Conservation (phyloP, 2,113 vertebrate species). For the Serilophus lunatus region DNA sequence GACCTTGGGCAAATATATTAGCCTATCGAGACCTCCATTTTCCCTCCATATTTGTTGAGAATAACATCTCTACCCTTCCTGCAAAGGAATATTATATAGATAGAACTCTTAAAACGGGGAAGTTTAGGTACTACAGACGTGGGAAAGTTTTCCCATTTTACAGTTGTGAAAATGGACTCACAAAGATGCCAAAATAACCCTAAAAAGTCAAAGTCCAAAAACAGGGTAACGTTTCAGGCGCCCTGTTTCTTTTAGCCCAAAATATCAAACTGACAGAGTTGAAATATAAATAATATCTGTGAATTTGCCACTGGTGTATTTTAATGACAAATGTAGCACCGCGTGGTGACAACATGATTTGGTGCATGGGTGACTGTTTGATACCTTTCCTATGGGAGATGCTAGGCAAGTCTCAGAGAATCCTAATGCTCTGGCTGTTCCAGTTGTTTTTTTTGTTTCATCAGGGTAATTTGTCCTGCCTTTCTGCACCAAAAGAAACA, state of each 20-base stretch:
- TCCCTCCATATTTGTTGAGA: neutral
- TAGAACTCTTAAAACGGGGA: neutral
- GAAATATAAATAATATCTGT: neutral
- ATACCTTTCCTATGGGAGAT: neutral
- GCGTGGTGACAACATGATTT: neutral
- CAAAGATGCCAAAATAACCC: neutral
- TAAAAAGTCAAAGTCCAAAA: neutral
- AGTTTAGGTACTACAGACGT: neutral
- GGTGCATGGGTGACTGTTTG: neutral
- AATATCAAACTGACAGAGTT: neutral
- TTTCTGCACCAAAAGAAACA: neutral
- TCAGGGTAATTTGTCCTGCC: neutral
- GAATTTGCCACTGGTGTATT: slow-evolving; percentile 6
- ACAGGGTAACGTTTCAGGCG: neutral
- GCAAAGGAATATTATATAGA: neutral
- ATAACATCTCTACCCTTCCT: neutral
- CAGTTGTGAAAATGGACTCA: neutral
- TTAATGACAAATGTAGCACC: neutral
- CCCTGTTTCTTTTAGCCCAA: neutral
- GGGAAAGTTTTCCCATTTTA: neutral
- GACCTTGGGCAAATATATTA: neutral
- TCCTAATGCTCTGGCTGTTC: neutral
- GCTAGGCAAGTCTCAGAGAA: neutral
- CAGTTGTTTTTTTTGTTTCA: neutral
- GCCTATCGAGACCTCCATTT: neutral